Percentiles rank a stretch among this genome's conserved stretches.
These are phyloP conservation scores for Odontocolon sp. DNA, from an alignment of 2,888 invertebrate genomes.

Conservation along the genomic window DNA sequence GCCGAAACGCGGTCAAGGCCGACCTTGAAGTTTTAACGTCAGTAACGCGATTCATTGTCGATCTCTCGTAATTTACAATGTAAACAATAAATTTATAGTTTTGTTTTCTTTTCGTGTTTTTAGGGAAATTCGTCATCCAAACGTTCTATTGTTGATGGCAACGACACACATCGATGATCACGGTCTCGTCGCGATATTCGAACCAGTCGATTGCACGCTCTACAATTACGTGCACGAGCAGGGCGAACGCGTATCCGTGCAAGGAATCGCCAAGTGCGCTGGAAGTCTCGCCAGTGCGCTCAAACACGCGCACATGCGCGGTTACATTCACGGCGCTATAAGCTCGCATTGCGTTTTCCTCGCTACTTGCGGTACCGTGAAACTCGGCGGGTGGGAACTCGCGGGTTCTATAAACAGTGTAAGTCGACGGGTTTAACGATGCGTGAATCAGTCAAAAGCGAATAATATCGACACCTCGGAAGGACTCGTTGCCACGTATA, in stretches of 20 bases:
- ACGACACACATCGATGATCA: conserved; percentile 71
- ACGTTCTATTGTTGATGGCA: conserved; percentile 73
- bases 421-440: conserved; percentile 38
- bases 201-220: conserved; percentile 73
- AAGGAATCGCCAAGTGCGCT: conserved; percentile 70
- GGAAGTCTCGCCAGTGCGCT: conserved; percentile 73
- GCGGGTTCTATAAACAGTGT: conserved; percentile 66
- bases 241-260: conserved; percentile 71
- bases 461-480: neutral
- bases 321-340: conserved; percentile 73
- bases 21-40: conserved; percentile 73
- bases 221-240: conserved; percentile 75
- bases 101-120: no score
- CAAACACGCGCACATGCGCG: conserved; percentile 72
- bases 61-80: no score
- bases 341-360: conserved; percentile 75
- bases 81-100: neutral
- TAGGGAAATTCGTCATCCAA: conserved; percentile 75
- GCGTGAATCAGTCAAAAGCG: neutral
- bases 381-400: conserved; percentile 77
- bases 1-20: conserved; percentile 69
- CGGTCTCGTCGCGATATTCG: conserved; percentile 73
- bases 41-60: conserved; percentile 21
- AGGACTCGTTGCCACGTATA: neutral
- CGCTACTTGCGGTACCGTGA: conserved; percentile 69